Evolutionary conservation across 2,888 invertebrate species (phyloP).

Genomic region (Carcina quercana): DNA sequence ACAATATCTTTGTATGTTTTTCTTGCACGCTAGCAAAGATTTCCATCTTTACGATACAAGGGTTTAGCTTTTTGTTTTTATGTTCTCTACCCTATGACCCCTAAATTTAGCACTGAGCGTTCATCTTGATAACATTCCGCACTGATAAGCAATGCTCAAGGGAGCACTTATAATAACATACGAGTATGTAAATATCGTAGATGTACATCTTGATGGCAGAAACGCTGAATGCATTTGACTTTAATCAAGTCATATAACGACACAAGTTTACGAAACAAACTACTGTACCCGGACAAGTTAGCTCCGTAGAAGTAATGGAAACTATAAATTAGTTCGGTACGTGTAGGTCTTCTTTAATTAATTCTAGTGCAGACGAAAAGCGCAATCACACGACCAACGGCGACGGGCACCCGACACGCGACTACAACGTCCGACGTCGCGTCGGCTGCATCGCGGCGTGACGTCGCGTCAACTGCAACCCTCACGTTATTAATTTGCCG

Average conservation of each 20-base stretch:
- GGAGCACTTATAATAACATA: no score
- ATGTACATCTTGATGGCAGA: no score
- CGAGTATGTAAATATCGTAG: no score
- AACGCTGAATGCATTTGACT: no score
- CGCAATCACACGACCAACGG: constrained; percentile 32
- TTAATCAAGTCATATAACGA: no score
- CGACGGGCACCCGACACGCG: constrained; percentile 24
- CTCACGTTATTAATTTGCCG: constrained; percentile 59
- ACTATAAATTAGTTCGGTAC: constrained; percentile 12
- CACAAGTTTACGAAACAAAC: no score
- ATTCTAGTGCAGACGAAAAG: constrained; percentile 39
- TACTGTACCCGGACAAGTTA: constrained; percentile 12
- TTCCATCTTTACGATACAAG: constrained; percentile 64
- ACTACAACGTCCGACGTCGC: constrained; percentile 6
- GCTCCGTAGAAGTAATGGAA: no score
- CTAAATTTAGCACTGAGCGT: no score
- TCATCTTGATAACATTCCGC: no score
- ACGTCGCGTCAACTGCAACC: constrained; percentile 58
- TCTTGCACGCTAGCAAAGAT: constrained; percentile 56
- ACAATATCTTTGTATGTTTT: constrained; percentile 58
- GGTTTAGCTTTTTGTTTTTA: constrained; percentile 39
- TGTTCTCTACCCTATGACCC: no score
- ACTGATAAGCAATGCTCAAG: no score
- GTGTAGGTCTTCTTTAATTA: constrained; percentile 63
- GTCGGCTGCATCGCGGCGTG: constrained; percentile 23